Base-by-base conservation (phyloP, 1,140 invertebrate species). In the Drosophila azteca region DNA sequence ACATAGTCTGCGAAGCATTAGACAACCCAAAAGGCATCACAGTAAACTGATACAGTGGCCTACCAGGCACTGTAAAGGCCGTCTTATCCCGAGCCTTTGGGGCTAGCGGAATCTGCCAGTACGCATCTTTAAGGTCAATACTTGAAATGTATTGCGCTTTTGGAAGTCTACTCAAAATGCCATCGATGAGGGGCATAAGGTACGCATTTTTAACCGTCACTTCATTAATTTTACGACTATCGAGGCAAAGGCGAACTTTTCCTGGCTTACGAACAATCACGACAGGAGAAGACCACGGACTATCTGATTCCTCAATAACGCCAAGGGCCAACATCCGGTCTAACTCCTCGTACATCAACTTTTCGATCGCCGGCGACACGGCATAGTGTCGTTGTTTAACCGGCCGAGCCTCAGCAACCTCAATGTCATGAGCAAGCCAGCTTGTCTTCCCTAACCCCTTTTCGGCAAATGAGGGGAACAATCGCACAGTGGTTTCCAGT, bases 131-230 rank as follows among this genome's bases (percentile, higher is more conserved):
- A 6, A 59, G 26, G 11, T 48, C 44, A 20, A 59, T 22, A 13
- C 55, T 59, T 6, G 29, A n/a, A 11, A 61, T 61, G 11, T 13
- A 61, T 6, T 51, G 46, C 6, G 46, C 39, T 35, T 3, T 41
- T 1, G 49, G 49, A 26, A 61, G 39, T n/a, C 39, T 20, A 31
- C 39, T 51, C 20, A 61, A 4, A 9, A 61, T 43, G 13, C 59
- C 48, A 6, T 52, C 39, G 9, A 52, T 22, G 17, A 43, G 22
- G 6, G 59, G 59, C 29, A 49, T 49, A 3, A 31, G 57, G n/a
- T 60, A 60, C 6, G 59, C 59, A 41, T 69, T 41, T 8, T 63
- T 69, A n/a, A 31, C n/a, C 0, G 59, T 70, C 1, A 63, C 59
- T 1, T 7, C 17, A 17, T 58, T 57, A 0, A 63, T 26, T 29